A percentile compares a stretch with the other conserved stretches of the same genome.
phyloP scores from a whole-genome alignment of 92 coral and sea anemone genomes.

The Pocillopora meandrina region DNA sequence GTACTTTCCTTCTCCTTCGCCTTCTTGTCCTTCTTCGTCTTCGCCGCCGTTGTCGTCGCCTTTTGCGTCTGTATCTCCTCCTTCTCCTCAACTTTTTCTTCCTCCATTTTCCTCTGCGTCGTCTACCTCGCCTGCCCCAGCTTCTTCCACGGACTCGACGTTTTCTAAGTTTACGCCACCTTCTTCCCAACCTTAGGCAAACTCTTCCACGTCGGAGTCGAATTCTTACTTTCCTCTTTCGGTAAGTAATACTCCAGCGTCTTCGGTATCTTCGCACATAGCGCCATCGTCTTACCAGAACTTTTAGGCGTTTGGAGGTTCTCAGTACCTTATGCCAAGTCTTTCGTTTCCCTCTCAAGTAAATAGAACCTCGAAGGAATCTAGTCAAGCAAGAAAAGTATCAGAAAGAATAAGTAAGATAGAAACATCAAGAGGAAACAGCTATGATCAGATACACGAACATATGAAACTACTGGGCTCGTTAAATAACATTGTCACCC shows the following conservation, averaged over 20 bases:
- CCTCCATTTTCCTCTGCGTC: slow-evolving; percentile 2
- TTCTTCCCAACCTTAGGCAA: not conserved
- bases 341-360: not conserved
- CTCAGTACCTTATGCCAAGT: slow-evolving; percentile 3
- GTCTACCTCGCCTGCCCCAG: not conserved
- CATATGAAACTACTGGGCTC: too few species aligned
- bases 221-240: not conserved
- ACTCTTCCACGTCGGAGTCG: slow-evolving; percentile 18
- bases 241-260: not conserved
- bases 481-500: too few species aligned
- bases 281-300: not conserved
- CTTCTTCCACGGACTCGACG: slow-evolving; percentile 7
- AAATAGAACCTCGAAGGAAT: not conserved
- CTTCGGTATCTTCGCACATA: not conserved
- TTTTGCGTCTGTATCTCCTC: slow-evolving; percentile 19
- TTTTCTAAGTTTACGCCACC: not conserved
- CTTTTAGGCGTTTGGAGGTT: not conserved
- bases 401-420: not conserved
- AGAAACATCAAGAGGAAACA: not conserved
- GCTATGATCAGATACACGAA: too few species aligned
- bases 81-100: slow-evolving; percentile 4
- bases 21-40: slow-evolving; percentile 9
- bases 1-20: slow-evolving; percentile 20
- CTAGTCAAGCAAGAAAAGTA: not conserved
- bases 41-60: slow-evolving; percentile 23